phyloP scores from a whole-genome alignment of 1,140 invertebrate species.

The Metopolophium dirhodum region DNA sequence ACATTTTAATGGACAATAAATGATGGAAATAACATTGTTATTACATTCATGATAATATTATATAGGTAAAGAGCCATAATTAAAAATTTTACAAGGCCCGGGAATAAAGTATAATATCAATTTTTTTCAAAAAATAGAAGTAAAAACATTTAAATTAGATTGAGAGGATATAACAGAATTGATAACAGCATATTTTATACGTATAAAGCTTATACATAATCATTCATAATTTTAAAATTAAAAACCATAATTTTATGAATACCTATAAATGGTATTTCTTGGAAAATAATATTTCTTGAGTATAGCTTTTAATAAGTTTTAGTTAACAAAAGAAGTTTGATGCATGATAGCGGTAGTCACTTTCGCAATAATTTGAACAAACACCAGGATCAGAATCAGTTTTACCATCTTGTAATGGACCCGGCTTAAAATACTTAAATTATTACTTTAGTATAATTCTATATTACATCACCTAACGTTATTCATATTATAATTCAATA shows the following conservation, averaged over 20 bases:
- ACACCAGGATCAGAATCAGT: not conserved
- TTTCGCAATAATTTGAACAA: not conserved
- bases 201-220: not conserved
- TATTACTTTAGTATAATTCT: not conserved
- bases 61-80: not conserved
- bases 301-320: no score
- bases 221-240: not conserved
- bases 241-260: no score
- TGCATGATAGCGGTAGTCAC: no score
- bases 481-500: no score
- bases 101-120: no score
- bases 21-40: not conserved
- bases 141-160: not conserved
- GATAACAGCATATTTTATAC: not conserved
- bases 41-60: not conserved
- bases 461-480: no score
- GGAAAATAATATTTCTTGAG: no score
- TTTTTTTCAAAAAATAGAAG: not conserved
- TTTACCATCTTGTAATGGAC: not conserved
- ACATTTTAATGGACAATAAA: constrained; percentile 13
- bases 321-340: no score
- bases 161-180: not conserved
- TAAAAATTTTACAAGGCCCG: not conserved
- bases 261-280: no score
- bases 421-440: not conserved